Evolutionary conservation across 2,797 vertebrate species (phyloP), one percentile per base, ranked within the genome.

Genomic region (Clamator glandarius): DNA sequence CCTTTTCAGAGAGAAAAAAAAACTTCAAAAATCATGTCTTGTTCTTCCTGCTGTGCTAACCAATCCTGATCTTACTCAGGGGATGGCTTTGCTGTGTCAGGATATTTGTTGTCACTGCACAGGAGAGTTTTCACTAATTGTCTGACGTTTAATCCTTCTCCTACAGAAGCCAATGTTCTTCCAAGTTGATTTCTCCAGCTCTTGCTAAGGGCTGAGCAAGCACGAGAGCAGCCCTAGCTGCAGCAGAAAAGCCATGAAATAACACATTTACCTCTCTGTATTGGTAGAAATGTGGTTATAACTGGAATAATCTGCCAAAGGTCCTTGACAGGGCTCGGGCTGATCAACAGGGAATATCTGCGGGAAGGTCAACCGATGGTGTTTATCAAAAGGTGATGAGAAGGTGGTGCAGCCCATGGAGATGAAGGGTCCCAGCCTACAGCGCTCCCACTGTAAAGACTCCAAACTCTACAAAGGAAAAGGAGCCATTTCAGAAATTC

Each of bases 191-290:
- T 55, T 77, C 29, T 57, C 33, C 28, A 74, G 41, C 28, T 59
- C 44, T 55, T 62, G 28, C 11, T 23, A 8, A 72, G 20, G n/a
- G 31, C 50, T 57, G 35, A 88, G 29, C 26, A 58, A 69, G 41
- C 1, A 1, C 1, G 8, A 54, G 55, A 87, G 31, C 35, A 51
- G 29, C 18, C 41, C 8, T 11, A 2, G 19, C 29, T 31, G 7
- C 18, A 29, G 9, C 13, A 83, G 83, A 74, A 84, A 82, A 48
- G 21, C 26, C 54, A 36, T 7, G 0, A 1, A 61, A 31, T 5
- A 26, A 26, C 6, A 11, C 3, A 0, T 42, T 33, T 36, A 5
- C 20, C 16, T 13, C 31, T 44, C 28, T 33, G 1, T 7, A 11
- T 31, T 1, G 5, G 25, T 14, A 48, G 50, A 77, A 70, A 57